Evolutionary conservation across 1,140 invertebrate genomes (phyloP).

Genomic region (Kradibia gibbosae): DNA sequence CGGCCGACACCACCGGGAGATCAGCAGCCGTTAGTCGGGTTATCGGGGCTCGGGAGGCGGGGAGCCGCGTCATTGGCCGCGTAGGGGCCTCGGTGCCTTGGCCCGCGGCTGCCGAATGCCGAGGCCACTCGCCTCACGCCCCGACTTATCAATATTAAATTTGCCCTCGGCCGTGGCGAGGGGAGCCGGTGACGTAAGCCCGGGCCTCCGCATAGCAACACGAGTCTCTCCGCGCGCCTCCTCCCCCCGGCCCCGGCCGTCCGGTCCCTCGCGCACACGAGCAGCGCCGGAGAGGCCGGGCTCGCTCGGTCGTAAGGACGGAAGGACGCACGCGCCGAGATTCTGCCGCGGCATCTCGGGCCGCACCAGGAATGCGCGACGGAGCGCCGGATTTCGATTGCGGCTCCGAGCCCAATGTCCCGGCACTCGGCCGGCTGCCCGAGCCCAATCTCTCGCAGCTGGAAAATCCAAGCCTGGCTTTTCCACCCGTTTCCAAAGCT

Average conservation of each 20-base stretch:
- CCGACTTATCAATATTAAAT: slow-evolving; percentile 46
- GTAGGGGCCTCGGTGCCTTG: neutral
- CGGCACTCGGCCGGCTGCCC: no score
- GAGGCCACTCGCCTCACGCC: slow-evolving; percentile 27
- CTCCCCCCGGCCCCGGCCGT: no score
- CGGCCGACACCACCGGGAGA: neutral
- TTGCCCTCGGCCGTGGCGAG: slow-evolving; percentile 15
- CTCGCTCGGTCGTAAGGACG: neutral
- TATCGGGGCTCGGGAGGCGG: neutral
- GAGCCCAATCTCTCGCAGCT: no score
- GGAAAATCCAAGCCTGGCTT: no score
- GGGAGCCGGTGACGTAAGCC: slow-evolving; percentile 33
- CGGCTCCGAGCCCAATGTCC: no score
- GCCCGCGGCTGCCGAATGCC: neutral
- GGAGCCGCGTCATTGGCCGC: neutral
- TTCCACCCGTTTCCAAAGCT: no score
- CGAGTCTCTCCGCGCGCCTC: no score
- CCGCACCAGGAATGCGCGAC: neutral
- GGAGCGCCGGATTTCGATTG: neutral
- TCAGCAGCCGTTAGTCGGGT: neutral
- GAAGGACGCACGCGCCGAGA: slow-evolving; percentile 14
- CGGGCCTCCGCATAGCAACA: slow-evolving; percentile 44
- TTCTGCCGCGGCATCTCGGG: neutral
- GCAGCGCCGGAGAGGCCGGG: no score
- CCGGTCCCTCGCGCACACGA: no score